phyloP scores from a whole-genome alignment of 2,797 vertebrate species.

The Ctenochaetus hawaiiensis region DNA sequence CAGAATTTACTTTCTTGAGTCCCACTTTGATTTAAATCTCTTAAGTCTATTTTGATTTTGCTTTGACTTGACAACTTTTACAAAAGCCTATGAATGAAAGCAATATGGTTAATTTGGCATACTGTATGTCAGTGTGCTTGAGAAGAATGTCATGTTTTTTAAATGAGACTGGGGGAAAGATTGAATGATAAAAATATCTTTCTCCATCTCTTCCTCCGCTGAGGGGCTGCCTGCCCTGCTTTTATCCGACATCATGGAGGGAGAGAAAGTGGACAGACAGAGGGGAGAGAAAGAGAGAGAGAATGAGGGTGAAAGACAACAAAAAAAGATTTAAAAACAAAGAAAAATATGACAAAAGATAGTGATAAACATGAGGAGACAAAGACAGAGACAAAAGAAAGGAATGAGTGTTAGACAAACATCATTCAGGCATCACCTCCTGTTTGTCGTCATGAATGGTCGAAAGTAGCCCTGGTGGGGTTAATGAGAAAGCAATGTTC shows the following conservation, averaged over 20 bases:
- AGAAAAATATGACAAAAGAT: background rate
- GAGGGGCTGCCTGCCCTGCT: constrained; percentile 59
- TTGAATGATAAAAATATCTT: constrained; percentile 71
- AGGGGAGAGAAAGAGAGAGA: background rate
- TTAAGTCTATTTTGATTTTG: constrained; percentile 7
- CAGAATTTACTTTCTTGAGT: background rate
- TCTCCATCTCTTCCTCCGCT: constrained; percentile 64
- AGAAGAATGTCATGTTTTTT: constrained; percentile 46
- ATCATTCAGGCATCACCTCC: constrained; percentile 14
- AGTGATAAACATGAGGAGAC: background rate
- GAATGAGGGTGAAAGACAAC: background rate
- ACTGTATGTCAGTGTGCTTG: background rate
- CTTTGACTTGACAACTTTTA: background rate
- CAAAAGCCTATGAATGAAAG: background rate
- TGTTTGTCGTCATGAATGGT: constrained; percentile 39
- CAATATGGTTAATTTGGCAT: background rate
- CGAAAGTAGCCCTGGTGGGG: constrained; percentile 9
- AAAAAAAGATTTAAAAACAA: background rate
- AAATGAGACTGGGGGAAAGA: constrained; percentile 52
- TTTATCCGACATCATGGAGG: constrained; percentile 70
- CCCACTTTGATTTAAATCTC: background rate
- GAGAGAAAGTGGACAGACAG: constrained; percentile 11
- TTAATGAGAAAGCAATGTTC: constrained; percentile 35
- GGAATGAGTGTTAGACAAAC: background rate
- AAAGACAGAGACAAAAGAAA: background rate